Evolutionary conservation across 1,140 invertebrate genomes (phyloP).

Genomic region (Rhagoletis pomonella): DNA sequence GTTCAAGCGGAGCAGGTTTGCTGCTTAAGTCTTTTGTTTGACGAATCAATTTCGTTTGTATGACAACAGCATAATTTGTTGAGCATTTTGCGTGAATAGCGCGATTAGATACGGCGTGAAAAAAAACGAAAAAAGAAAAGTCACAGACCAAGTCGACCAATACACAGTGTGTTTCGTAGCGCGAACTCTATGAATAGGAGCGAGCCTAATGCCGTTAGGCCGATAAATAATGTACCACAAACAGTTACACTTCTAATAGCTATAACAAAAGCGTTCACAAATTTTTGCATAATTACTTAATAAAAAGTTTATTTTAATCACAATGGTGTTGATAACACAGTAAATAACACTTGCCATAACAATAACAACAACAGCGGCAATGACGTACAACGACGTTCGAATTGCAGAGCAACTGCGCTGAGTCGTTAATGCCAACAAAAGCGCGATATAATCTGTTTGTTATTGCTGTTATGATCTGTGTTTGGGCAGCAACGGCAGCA

Average conservation of each 20-base stretch:
- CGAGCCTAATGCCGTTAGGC: background rate
- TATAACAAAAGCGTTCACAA: background rate
- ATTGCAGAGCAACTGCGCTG: too few relatives aligned
- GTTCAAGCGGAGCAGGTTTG: constrained; percentile 61
- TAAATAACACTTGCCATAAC: background rate
- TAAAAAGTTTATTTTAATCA: background rate
- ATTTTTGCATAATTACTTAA: background rate
- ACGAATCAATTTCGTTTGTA: background rate
- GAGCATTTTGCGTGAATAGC: background rate
- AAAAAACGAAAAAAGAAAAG: background rate
- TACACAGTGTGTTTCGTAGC: background rate
- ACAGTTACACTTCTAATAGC: constrained; percentile 10
- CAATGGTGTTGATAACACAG: background rate
- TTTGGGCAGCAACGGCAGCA: too few relatives aligned
- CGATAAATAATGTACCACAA: background rate
- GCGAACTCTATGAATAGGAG: background rate
- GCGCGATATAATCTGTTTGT: too few relatives aligned
- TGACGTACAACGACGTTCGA: too few relatives aligned
- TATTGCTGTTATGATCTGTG: too few relatives aligned
- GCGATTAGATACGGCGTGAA: background rate
- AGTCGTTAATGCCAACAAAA: too few relatives aligned
- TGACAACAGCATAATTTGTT: background rate
- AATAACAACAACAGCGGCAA: too few relatives aligned
- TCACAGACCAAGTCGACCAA: background rate
- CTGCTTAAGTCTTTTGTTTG: constrained; percentile 62